phyloP scores from a whole-genome alignment of 2,888 invertebrate species.

The Poecilobothrus nobilitatus region DNA sequence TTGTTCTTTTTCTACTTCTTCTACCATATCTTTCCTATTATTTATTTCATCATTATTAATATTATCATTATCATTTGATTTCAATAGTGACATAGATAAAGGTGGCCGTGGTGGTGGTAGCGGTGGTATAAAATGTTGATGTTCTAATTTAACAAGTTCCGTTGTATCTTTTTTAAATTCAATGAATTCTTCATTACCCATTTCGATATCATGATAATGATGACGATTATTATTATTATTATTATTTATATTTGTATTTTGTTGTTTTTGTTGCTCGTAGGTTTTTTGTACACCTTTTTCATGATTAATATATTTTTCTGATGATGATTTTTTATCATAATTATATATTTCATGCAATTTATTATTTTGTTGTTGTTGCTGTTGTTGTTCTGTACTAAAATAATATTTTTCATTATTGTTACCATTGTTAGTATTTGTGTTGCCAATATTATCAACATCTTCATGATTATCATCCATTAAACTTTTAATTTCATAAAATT shows the following conservation, averaged over 20 bases:
- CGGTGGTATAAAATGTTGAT: neutral
- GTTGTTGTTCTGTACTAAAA: neutral
- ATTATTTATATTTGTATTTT: neutral
- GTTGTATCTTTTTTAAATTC: conserved; percentile 11
- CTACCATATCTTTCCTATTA: too few relatives aligned
- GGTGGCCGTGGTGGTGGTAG: too few relatives aligned
- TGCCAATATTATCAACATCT: neutral
- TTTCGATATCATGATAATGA: too few relatives aligned
- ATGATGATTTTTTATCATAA: neutral
- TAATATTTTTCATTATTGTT: neutral
- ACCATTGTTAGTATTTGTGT: neutral
- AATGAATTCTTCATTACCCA: conserved; percentile 1
- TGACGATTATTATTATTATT: neutral
- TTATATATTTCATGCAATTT: neutral
- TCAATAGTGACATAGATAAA: neutral
- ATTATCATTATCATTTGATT: neutral
- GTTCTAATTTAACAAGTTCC: conserved; percentile 9
- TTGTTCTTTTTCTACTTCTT: too few relatives aligned
- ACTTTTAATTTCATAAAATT: conserved; percentile 8
- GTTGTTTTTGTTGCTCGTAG: neutral
- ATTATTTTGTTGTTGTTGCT: neutral
- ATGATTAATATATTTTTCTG: neutral
- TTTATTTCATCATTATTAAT: neutral
- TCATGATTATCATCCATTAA: conserved; percentile 10
- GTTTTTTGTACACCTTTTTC: too few relatives aligned